Percentiles rank a stretch among this genome's conserved stretches.
These are phyloP conservation scores for Zelostemma sp. DNA, from an alignment of 1,140 invertebrate genomes.

Conservation along the genomic window DNA sequence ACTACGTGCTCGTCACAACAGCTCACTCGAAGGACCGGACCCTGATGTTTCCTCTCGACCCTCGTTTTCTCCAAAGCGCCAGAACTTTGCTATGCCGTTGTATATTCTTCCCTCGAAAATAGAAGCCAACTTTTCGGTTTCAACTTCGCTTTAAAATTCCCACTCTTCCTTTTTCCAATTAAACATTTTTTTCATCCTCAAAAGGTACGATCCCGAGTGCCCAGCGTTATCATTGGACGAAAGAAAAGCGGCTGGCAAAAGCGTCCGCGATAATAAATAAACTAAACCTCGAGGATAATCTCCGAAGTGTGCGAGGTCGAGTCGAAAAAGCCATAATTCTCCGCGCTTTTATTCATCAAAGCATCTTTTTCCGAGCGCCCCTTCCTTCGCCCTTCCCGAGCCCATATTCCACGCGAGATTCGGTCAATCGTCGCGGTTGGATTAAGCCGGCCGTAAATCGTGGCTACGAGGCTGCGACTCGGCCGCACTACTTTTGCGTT, in stretches of 20 bases:
- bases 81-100: constrained; percentile 19
- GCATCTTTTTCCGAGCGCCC: neutral
- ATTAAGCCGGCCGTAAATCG: constrained; percentile 29
- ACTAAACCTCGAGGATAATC: too few relatives aligned
- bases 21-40: constrained; percentile 49
- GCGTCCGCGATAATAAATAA: too few relatives aligned
- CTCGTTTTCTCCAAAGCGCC: constrained; percentile 30
- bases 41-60: constrained; percentile 37
- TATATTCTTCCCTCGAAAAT: neutral
- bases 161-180: neutral
- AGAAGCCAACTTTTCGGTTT: neutral
- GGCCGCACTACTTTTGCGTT: constrained; percentile 25
- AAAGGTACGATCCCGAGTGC: too few relatives aligned
- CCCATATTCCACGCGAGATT: constrained; percentile 4
- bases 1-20: constrained; percentile 71
- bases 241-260: too few relatives aligned
- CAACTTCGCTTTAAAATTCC: neutral
- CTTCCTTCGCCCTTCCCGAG: neutral
- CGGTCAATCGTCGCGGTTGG: constrained; percentile 22
- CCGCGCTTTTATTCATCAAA: too few relatives aligned
- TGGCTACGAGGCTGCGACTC: constrained; percentile 5
- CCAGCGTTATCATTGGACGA: too few relatives aligned
- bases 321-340: too few relatives aligned
- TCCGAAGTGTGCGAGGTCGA: too few relatives aligned
- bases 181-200: neutral